Evolutionary conservation across 2,113 vertebrate genomes (phyloP), one percentile per base, ranked within the genome.

Genomic region (Poicephalus gulielmi): DNA sequence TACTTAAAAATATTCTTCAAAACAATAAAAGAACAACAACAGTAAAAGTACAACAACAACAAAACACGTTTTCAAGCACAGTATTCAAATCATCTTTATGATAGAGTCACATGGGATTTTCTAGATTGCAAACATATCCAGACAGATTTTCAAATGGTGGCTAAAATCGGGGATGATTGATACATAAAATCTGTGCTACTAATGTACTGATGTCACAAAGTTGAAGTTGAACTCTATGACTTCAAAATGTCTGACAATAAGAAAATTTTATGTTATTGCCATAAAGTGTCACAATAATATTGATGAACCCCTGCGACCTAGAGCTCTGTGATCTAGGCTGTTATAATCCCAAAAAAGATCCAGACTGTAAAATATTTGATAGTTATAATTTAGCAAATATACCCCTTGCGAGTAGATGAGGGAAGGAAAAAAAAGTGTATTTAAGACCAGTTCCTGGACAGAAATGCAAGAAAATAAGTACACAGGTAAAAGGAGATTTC

Each of bases 281-380:
- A 49, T 5, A 25, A 55, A 62, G 17, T 77, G 20, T 43, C 57
- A 50, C 17, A 64, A n/a, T 24, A 35, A 7, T n/a, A 59, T 9
- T 59, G 60, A 33, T 59, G n/a, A 67, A 13, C 4, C 4, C 27
- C 22, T 69, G 31, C 1, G 5, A 35, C 39, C 23, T 44, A 55
- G 7, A 28, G 17, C 15, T 62, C 52, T 76, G 22, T 0, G 4
- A 17, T 17, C 10, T 22, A 27, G 30, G 49, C 37, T 85, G 81
- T 88, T 71, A 28, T 67, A 53, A 39, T 10, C 10, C 4, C 12
- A 11, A 64, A 41, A 68, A 47, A 33, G 30, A 79, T 75, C 15
- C n/a, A 33, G 46, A 7, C 22, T 49, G 17, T 24, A 44, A 92
- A 90, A 39, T 10, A n/a, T 35, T 86, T 0, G 0, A 39, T 7